Base-by-base conservation (phyloP, 2,888 invertebrate species). In the Erebia aethiops region DNA sequence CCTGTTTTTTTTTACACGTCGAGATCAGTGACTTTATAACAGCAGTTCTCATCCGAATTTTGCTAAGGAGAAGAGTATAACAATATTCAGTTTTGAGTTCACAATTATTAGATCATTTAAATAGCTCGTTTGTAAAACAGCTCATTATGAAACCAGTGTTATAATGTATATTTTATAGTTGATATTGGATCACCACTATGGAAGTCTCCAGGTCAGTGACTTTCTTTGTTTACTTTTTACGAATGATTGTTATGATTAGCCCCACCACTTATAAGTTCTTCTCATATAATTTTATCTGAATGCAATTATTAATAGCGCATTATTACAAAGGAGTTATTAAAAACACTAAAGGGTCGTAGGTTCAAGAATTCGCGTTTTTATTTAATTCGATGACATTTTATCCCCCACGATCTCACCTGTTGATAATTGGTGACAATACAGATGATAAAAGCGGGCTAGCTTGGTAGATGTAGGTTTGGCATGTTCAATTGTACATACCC, bases 1-100 rank as follows among this genome's bases (percentile, higher is more conserved):
- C 74, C 74, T 61, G 64, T 67, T 71, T 57, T 69, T n/a, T 16
- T 68, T 65, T 21, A 46, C 21, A 62, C 18, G n/a, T n/a, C n/a
- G 68, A 65, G 73, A 71, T 65, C 70, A 69, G 73, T 71, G 73
- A 69, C 71, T 73, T 26, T 11, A 41, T 41, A 54, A 56, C 16
- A 63, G 43, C 70, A 61, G 70, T 71, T 49, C 16, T 11, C 54
- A 57, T 49, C 18, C 43, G 54, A 46, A 64, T 67, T 67, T 67
- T 61, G 67, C 60, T 57, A 67, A 49, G 57, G 58, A 13, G 26
- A 41, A 51, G 13, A 67, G 67, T 58, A 58, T 18, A 26, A 58
- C 46, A 26, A 46, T 65, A 54, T 43, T 54, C n/a, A 46, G n/a
- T 43, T 18, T 49, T 18, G 4, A 9, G 49, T 1, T 60, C 18